phyloP scores from a whole-genome alignment of 2,888 invertebrate genomes.

The Lasioglossum morio region DNA sequence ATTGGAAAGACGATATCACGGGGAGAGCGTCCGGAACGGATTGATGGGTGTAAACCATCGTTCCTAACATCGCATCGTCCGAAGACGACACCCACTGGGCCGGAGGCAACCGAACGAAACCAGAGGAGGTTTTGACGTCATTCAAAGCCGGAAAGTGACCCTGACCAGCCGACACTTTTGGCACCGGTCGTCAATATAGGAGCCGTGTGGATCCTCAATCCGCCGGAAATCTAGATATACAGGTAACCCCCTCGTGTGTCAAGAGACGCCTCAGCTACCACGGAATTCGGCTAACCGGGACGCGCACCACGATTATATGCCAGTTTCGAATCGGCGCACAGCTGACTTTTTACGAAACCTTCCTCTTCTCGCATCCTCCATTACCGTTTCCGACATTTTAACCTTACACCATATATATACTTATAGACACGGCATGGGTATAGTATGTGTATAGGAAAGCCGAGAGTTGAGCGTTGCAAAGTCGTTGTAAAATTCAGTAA shows the following conservation, averaged over 20 bases:
- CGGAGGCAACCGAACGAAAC: not conserved
- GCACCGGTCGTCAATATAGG: slow-evolving; percentile 16
- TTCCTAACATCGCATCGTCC: not conserved
- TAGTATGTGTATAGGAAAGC: too few relatives aligned
- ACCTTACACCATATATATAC: too few relatives aligned
- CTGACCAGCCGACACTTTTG: slow-evolving; percentile 20
- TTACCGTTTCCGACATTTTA: too few relatives aligned
- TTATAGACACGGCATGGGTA: too few relatives aligned
- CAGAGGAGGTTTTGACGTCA: slow-evolving; percentile 13
- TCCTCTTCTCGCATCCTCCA: too few relatives aligned
- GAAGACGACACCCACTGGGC: slow-evolving; percentile 1
- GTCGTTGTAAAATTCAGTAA: too few relatives aligned
- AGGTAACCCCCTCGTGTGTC: not conserved
- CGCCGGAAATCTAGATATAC: slow-evolving; percentile 9
- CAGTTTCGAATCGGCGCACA: not conserved
- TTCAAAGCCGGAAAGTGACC: slow-evolving; percentile 18
- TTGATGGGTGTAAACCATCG: slow-evolving; percentile 4
- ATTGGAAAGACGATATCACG: slow-evolving; percentile 18
- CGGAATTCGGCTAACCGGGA: slow-evolving; percentile 1
- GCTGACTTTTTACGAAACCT: not conserved
- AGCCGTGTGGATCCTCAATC: not conserved
- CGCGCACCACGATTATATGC: not conserved
- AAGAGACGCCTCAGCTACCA: not conserved
- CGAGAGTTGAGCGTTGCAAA: too few relatives aligned
- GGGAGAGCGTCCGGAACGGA: slow-evolving; percentile 3